Percentiles rank a stretch among this genome's conserved stretches.
phyloP scores from a whole-genome alignment of 2,797 vertebrate species.

The Pogonophryne albipinna region DNA sequence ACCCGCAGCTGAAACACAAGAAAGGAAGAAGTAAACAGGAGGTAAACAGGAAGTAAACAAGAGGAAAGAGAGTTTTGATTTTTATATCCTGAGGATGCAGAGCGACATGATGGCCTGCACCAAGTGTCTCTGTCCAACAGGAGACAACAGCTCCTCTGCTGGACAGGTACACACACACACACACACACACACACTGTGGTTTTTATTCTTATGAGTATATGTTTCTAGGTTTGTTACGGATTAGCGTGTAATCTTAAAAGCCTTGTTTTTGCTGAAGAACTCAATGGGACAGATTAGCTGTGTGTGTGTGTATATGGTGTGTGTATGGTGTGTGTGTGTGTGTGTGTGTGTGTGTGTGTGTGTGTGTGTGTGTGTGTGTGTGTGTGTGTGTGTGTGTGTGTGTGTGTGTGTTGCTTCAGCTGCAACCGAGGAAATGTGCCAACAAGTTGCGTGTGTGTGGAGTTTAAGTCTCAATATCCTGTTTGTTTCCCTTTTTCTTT shows the following conservation, averaged over 20 bases:
- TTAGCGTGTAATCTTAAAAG: slow-evolving; percentile 63
- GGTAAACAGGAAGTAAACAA: not conserved
- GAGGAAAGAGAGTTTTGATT: not conserved
- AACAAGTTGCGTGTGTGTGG: not conserved
- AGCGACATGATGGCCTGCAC: slow-evolving; percentile 36
- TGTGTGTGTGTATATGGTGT: slow-evolving; percentile 10
- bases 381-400: not conserved
- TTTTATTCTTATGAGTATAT: slow-evolving; percentile 5
- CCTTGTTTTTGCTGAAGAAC: slow-evolving; percentile 41
- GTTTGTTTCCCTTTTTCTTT: not conserved
- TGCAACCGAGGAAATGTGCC: slow-evolving; percentile 40
- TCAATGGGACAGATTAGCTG: slow-evolving; percentile 31
- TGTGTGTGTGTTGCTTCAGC: not conserved
- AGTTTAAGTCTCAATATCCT: slow-evolving; percentile 19
- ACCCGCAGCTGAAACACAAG: too few relatives aligned
- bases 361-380: not conserved
- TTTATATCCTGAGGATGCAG: not conserved
- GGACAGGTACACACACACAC: slow-evolving; percentile 54
- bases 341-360: not conserved
- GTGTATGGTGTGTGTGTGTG: not conserved
- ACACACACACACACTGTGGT: slow-evolving; percentile 4
- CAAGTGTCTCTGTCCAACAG: slow-evolving; percentile 47
- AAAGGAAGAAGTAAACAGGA: not conserved
- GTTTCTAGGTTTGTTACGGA: slow-evolving; percentile 47
- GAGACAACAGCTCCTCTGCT: slow-evolving; percentile 45